Evolutionary conservation across 2,797 vertebrate genomes (phyloP), one percentile per base, ranked within the genome.

Genomic region (Cuniculus paca): DNA sequence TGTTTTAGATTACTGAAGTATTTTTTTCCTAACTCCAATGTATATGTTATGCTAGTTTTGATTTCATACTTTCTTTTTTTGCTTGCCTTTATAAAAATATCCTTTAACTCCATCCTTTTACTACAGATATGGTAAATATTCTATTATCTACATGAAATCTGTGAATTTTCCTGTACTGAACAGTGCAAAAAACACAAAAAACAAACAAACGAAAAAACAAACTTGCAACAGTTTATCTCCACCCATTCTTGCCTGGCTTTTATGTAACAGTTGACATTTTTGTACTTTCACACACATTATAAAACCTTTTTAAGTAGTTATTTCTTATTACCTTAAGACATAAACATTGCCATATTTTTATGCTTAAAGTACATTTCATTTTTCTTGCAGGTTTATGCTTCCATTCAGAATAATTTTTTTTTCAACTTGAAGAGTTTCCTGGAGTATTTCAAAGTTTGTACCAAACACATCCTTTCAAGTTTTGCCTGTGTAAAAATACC

Each of bases 21-120:
- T 48, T 70, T 85, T 85, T 95, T 95, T 86, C 70, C 24, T 48
- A 65, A 50, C 36, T 91, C 42, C 39, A 74, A 31, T 24, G 45
- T 39, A 36, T 52, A 63, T 63, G 0, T 45, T 65, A 36, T 52
- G 8, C 45, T 72, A 50, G 19, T 50, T 65, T 77, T 56, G 12
- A 24, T 65, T 91, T 65, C 5, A 24, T 54, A 56, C 14, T 90
- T 84, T 8, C 12, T 13, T 68, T 42, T 42, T 52, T 80, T 42
- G 22, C 19, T 90, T 78, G 7, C 48, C 19, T 11, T 56, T 60
- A 78, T n/a, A n/a, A n/a, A n/a, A n/a, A 60, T 2, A 26, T 60
- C 58, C 22, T 63, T 63, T 63, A 31, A 58, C 36, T 70, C 19
- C 19, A 74, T 28, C 39, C 39, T 75, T 75, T 14, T 31, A 28